Percentiles rank a stretch among this genome's conserved stretches.
phyloP scores from a whole-genome alignment of 64 coral and sea anemone species.

The Acropora yongei region DNA sequence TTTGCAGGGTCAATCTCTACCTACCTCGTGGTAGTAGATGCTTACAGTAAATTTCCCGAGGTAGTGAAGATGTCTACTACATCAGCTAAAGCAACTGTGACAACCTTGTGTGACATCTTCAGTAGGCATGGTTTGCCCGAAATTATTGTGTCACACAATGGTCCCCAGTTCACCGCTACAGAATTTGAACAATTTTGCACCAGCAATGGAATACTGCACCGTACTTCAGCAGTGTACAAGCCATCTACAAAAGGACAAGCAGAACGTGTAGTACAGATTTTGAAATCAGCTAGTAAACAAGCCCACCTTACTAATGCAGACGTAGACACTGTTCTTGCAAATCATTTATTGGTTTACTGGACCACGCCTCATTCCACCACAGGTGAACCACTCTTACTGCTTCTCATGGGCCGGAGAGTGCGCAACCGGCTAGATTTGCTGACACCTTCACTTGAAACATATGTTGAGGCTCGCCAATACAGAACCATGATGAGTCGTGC shows the following conservation, averaged over 20 bases:
- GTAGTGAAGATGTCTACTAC: conserved; percentile 62
- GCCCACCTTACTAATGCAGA: background rate
- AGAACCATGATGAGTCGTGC: conserved; percentile 15
- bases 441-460: conserved; percentile 36
- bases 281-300: conserved; percentile 31
- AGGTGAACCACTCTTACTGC: conserved; percentile 7
- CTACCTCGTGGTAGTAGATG: conserved; percentile 28
- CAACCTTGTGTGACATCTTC: conserved; percentile 52
- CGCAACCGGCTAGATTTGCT: conserved; percentile 24
- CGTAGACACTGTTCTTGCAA: conserved; percentile 50
- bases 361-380: conserved; percentile 57
- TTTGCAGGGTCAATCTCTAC: conserved; percentile 45
- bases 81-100: conserved; percentile 35
- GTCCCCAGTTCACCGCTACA: conserved; percentile 14
- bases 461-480: conserved; percentile 29
- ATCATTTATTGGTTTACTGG: conserved; percentile 45
- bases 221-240: conserved; percentile 36
- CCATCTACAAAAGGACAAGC: conserved; percentile 55
- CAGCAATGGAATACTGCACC: conserved; percentile 44
- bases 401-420: too few relatives aligned
- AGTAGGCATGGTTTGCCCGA: background rate
- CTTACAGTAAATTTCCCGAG: conserved; percentile 39
- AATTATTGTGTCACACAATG: conserved; percentile 9
- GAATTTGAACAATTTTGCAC: conserved; percentile 61
- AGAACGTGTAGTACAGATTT: conserved; percentile 64